Base-by-base conservation (phyloP, 2,113 vertebrate genomes). In the Fulmarus glacialis region DNA sequence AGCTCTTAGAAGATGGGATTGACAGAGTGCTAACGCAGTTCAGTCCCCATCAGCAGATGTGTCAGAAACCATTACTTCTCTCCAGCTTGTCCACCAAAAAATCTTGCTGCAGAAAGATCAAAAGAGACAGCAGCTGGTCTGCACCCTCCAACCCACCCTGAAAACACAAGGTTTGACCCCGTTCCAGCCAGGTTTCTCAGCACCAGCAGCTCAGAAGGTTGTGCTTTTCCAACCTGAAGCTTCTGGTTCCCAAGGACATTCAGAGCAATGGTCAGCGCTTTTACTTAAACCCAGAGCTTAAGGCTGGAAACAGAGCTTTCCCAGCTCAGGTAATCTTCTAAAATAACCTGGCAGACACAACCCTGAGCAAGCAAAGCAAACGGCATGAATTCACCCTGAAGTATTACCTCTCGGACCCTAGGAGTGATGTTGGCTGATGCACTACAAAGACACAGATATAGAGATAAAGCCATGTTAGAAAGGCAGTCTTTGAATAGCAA, bases 51-150 rank as follows among this genome's bases (percentile, higher is more conserved):
- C 95, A 97, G 96, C 95, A 90, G 71, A 95, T 66, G 60, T 93
- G 97, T 97, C 98, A 60, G 78, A 90, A 97, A 79, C 47, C 83
- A 81, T 97, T 90, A 94, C 95, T 88, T 72, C 73, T 85, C 55
- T 64, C 55, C 13, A 8, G 55, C 67, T 93, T 55, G 71, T 79
- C 90, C 72, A 85, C 87, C 86, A 45, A 75, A 42, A 50, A 90
- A 14, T n/a, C 82, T 26, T 47, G 48, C 72, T 4, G 47, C 71
- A 63, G 80, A 32, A 91, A 86, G 93, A 97, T 93, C 87, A 59
- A 63, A 89, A 94, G 40, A 84, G 97, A 96, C 92, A 95, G 95
- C 75, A 83, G 93, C 45, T 38, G 9, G 79, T 94, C 91, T 30
- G 15, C 8, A 27, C 45, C 78, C 89, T 78, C 60, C 78, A 96